These are phyloP conservation scores for Lophius piscatorius DNA, from an alignment of 2,113 vertebrate species.

Conservation along the genomic window DNA sequence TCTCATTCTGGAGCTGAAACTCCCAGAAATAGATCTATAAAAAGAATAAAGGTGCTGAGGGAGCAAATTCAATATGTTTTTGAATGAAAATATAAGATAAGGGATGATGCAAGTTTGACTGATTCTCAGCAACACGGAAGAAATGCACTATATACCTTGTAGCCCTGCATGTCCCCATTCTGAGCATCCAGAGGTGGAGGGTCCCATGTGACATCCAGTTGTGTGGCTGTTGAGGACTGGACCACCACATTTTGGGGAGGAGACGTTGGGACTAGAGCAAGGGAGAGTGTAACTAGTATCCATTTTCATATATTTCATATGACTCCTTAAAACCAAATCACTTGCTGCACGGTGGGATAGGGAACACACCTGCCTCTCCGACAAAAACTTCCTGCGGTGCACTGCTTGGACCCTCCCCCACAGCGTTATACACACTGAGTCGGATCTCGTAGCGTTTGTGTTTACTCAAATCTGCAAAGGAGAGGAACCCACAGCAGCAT, in stretches of 20 bases:
- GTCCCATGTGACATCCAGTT: constrained; percentile 94
- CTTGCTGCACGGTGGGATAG: background rate
- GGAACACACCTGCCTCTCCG: constrained; percentile 91
- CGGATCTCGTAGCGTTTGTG: constrained; percentile 96
- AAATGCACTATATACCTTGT: constrained; percentile 83
- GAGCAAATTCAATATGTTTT: constrained; percentile 11
- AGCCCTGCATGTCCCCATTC: constrained; percentile 97
- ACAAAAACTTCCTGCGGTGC: constrained; percentile 96
- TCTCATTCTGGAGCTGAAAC: constrained; percentile 87
- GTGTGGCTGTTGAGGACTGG: constrained; percentile 88
- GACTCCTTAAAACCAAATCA: constrained; percentile 1
- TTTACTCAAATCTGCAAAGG: constrained; percentile 89
- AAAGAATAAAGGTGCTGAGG: constrained; percentile 20
- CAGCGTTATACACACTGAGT: constrained; percentile 93
- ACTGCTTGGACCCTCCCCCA: constrained; percentile 92
- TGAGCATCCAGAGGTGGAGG: constrained; percentile 88
- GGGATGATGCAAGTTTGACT: constrained; percentile 11
- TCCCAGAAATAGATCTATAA: constrained; percentile 96
- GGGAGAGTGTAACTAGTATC: constrained; percentile 6
- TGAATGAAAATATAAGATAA: constrained; percentile 3
- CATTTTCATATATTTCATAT: background rate
- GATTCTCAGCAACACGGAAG: constrained; percentile 1
- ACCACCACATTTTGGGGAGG: constrained; percentile 87
- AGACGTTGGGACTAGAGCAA: constrained; percentile 86
- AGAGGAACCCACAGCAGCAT: constrained; percentile 29